Evolutionary conservation across 1,140 invertebrate species (phyloP).

Genomic region (Orius insidiosus): DNA sequence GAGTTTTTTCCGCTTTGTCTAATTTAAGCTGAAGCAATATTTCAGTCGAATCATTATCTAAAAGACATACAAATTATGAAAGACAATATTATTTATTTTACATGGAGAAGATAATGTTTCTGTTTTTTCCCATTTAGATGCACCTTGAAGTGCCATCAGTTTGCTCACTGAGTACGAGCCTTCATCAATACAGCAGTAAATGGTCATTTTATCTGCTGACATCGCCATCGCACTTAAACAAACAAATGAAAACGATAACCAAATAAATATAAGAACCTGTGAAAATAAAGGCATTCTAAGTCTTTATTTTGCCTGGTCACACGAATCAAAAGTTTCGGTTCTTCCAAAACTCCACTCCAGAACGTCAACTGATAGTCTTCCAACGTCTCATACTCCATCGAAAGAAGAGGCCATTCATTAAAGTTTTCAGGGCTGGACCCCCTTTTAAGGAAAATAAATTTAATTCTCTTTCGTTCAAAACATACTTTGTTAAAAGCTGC

Average conservation of each 20-base stretch:
- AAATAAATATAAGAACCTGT: no score
- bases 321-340: slow-evolving; percentile 46
- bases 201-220: slow-evolving; percentile 32
- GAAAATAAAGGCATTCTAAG: slow-evolving; percentile 50
- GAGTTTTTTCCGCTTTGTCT: slow-evolving; percentile 57
- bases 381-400: slow-evolving; percentile 53
- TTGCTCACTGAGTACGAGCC: slow-evolving; percentile 37
- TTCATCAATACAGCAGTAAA: slow-evolving; percentile 41
- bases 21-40: slow-evolving; percentile 65
- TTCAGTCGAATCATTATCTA: slow-evolving; percentile 48
- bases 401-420: slow-evolving; percentile 49
- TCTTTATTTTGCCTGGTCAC: slow-evolving; percentile 34
- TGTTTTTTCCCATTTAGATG: slow-evolving; percentile 37
- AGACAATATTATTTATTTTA: slow-evolving; percentile 13
- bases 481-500: slow-evolving; percentile 31
- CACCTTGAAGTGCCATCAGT: slow-evolving; percentile 32
- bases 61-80: slow-evolving; percentile 8
- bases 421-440: slow-evolving; percentile 35
- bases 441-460: slow-evolving; percentile 14
- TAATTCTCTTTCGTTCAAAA: neutral
- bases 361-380: slow-evolving; percentile 53
- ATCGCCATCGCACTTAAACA: slow-evolving; percentile 43
- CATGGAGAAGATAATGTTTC: slow-evolving; percentile 37
- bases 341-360: slow-evolving; percentile 63
- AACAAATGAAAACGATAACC: slow-evolving; percentile 5